A percentile compares a stretch with the other conserved stretches of the same genome.
Conservation (phyloP, 2,113 vertebrate genomes). For the Strix uralensis region DNA sequence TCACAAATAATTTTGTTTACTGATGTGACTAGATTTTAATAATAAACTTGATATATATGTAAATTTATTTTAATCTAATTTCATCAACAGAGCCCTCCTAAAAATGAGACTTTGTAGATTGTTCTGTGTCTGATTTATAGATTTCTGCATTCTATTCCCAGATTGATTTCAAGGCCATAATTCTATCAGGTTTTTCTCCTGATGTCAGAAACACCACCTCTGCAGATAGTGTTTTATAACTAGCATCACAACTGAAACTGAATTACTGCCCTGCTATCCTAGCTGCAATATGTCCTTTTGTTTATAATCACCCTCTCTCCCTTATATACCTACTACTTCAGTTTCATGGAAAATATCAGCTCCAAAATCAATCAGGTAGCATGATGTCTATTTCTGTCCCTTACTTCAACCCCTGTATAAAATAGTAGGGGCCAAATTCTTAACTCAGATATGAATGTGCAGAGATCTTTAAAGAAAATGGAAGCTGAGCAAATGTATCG, state of each 20-base stretch:
- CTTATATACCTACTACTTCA: neutral
- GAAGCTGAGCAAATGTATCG: neutral
- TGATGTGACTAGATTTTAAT: constrained; percentile 75
- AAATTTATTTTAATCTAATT: constrained; percentile 83
- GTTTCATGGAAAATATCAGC: constrained; percentile 15
- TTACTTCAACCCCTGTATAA: neutral
- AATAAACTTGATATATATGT: constrained; percentile 84
- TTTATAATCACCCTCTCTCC: constrained; percentile 32
- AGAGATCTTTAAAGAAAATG: neutral
- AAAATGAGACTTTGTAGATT: constrained; percentile 68
- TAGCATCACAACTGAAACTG: constrained; percentile 35
- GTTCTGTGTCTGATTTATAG: constrained; percentile 73
- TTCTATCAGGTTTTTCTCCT: constrained; percentile 70
- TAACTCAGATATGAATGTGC: neutral
- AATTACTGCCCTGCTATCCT: constrained; percentile 58
- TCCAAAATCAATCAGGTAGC: constrained; percentile 50
- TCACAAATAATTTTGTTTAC: constrained; percentile 75
- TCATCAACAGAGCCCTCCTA: constrained; percentile 70
- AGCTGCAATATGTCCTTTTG: constrained; percentile 34
- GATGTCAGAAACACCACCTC: constrained; percentile 63
- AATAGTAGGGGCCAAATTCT: neutral
- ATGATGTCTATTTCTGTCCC: neutral
- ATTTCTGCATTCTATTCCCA: constrained; percentile 67
- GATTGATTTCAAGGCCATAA: constrained; percentile 70
- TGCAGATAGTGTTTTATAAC: constrained; percentile 64